A percentile compares a stretch with the other conserved stretches of the same genome.
Evolutionary conservation across 2,888 invertebrate species (phyloP).

Genomic region (Apantesis nais): DNA sequence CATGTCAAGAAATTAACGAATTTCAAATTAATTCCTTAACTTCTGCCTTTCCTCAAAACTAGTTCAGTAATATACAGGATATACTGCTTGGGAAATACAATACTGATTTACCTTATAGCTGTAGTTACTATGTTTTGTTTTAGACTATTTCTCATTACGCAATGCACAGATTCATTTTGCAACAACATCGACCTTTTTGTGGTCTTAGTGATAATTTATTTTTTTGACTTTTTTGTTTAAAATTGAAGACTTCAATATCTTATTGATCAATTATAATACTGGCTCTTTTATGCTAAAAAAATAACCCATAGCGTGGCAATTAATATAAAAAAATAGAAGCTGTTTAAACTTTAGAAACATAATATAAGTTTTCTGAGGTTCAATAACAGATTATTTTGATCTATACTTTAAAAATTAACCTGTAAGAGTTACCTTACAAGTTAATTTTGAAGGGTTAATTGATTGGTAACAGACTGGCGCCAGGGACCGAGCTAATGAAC

Average conservation of each 20-base stretch:
- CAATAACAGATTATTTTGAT: background rate
- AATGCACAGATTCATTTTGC: background rate
- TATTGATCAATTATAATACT: too few species aligned
- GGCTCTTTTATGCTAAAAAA: too few species aligned
- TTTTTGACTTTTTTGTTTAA: background rate
- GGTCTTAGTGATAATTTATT: background rate
- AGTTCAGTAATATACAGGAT: background rate
- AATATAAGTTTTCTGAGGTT: background rate
- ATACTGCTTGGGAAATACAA: background rate
- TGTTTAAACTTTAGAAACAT: background rate
- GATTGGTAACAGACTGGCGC: background rate
- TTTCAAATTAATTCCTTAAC: too few species aligned
- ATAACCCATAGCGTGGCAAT: too few species aligned
- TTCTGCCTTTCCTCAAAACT: background rate
- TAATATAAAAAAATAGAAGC: background rate
- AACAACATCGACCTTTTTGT: background rate
- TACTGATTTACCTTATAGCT: background rate
- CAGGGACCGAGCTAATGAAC: background rate
- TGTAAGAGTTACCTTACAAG: background rate
- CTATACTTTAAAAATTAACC: background rate
- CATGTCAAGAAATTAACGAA: background rate
- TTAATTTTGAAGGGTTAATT: too few species aligned
- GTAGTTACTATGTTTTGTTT: background rate
- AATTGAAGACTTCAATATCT: background rate
- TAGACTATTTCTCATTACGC: background rate